These are phyloP conservation scores for Dreissena polymorpha DNA, from an alignment of 1,140 invertebrate species.

Conservation along the genomic window DNA sequence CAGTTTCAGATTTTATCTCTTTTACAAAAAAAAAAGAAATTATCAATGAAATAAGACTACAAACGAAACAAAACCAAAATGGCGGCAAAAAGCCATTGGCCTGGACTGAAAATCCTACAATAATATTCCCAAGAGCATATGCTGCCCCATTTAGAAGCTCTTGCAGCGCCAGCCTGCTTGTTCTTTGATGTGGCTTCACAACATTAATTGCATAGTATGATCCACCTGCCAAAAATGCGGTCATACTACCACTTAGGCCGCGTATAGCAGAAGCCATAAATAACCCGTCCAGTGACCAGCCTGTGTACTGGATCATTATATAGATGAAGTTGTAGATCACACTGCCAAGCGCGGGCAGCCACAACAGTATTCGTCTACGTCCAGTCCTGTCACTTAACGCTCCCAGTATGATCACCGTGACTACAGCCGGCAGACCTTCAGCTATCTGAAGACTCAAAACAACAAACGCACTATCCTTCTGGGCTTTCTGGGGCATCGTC, in stretches of 20 bases:
- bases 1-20: constrained; percentile 60
- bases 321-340: constrained; percentile 72
- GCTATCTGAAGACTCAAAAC: constrained; percentile 74
- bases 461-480: constrained; percentile 69
- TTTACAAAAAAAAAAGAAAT: constrained; percentile 73
- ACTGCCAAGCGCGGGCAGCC: constrained; percentile 73
- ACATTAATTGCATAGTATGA: constrained; percentile 74
- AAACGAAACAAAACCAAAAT: constrained; percentile 75
- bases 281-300: constrained; percentile 74
- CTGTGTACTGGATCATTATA: constrained; percentile 73
- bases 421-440: constrained; percentile 74
- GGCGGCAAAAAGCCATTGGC: constrained; percentile 70
- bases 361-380: constrained; percentile 70
- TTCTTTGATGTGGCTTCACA: constrained; percentile 69
- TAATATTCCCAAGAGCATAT: constrained; percentile 75
- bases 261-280: constrained; percentile 76
- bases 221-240: constrained; percentile 73
- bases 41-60: constrained; percentile 69
- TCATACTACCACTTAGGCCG: constrained; percentile 76
- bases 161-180: constrained; percentile 73
- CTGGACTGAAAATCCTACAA: constrained; percentile 76
- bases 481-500: constrained; percentile 61
- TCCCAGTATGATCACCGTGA: constrained; percentile 74
- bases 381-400: constrained; percentile 75
- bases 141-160: constrained; percentile 75